phyloP scores from a whole-genome alignment of 2,888 invertebrate species.

The Eristalis pertinax region DNA sequence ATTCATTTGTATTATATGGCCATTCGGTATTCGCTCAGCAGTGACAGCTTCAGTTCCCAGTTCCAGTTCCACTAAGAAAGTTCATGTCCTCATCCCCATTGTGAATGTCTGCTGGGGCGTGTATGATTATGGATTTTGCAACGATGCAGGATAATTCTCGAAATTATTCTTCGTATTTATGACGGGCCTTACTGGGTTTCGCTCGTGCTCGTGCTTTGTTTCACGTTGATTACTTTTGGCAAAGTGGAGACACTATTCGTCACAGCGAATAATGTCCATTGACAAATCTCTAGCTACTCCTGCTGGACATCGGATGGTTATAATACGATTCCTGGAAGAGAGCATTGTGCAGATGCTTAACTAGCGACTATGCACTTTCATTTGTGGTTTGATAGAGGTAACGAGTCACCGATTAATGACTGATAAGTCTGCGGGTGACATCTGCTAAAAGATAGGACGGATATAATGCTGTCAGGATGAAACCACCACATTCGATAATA shows the following conservation, averaged over 20 bases:
- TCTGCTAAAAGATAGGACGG: too few species aligned
- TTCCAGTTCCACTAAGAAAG: constrained; percentile 32
- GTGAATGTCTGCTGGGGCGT: background rate
- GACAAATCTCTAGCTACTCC: constrained; percentile 8
- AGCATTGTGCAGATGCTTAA: background rate
- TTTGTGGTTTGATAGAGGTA: background rate
- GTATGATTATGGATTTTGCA: background rate
- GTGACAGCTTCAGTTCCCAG: constrained; percentile 8
- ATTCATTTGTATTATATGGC: constrained; percentile 39
- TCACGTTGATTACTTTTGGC: background rate
- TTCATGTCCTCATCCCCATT: background rate
- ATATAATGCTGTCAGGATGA: too few species aligned
- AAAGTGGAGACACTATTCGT: background rate
- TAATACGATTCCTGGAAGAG: background rate
- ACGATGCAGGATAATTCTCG: constrained; percentile 27
- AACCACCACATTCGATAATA: too few species aligned
- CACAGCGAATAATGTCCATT: constrained; percentile 37
- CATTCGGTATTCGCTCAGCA: background rate
- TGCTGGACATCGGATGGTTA: background rate
- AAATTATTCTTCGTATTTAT: constrained; percentile 49
- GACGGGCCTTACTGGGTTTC: constrained; percentile 11
- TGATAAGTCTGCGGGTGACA: too few species aligned
- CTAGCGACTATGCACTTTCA: background rate
- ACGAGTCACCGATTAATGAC: background rate
- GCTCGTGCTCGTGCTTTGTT: background rate